Base-by-base conservation (phyloP, 2,797 vertebrate genomes). In the Poeciliopsis presidionis region DNA sequence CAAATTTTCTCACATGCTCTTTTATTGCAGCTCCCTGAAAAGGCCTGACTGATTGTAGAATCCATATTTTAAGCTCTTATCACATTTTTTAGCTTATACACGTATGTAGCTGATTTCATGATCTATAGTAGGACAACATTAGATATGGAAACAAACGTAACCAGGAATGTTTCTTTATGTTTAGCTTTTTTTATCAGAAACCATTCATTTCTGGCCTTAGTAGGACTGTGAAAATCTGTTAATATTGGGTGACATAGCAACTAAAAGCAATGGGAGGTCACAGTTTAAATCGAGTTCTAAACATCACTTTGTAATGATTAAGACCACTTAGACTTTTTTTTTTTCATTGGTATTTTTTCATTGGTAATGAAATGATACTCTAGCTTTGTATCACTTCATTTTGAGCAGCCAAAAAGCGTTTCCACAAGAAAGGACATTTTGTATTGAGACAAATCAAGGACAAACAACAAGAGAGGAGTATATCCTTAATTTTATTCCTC, bases 1-100 rank as follows among this genome's bases (percentile, higher is more conserved):
- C 55, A 77, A 80, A 85, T 89, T 86, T 81, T 81, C 28, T 33
- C 72, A 39, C 49, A 83, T 84, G 77, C 75, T 79, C 84, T 25
- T 43, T 82, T 55, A 77, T 46, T 75, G 77, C 86, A 41, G n/a
- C 49, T 28, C 85, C 78, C 55, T 75, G 73, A 78, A 84, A 90
- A 59, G 57, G 77, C 75, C 65, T 46, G 83, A 81, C 77, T 72
- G 63, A 73, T 86, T 73, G 76, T 57, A 59, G 36, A 78, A 74
- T 78, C 28, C 71, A 45, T 75, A 53, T 30, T 63, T 84, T 72
- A 41, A 18, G 69, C 81, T 41, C 76, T 65, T 11, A 47, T 81
- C 76, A 63, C 55, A 28, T 81, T 61, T 81, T 4, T 78, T 61
- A 81, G 63, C 55, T 76, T 73, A 18, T 14, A 33, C 25, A 22